Conservation (phyloP, 30 jellyfish, hydroid and myxozoan genomes). For the Aurelia coerulea region DNA sequence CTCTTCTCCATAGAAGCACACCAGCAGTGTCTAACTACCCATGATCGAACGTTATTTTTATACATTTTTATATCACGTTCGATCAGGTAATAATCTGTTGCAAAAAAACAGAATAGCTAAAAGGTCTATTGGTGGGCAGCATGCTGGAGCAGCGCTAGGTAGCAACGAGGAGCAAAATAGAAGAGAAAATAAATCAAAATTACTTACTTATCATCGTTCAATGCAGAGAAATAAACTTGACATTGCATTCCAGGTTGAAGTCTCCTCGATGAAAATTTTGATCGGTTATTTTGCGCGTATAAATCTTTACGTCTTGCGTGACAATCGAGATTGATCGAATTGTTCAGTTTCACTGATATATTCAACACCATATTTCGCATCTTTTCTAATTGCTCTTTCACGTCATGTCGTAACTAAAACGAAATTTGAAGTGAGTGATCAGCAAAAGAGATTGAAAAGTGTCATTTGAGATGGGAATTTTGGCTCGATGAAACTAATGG, state of each 20-base stretch:
- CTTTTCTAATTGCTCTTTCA: conserved; percentile 71
- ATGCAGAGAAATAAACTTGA: conserved; percentile 71
- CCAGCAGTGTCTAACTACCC: too few relatives aligned
- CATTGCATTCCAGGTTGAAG: conserved; percentile 74
- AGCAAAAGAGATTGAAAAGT: too few relatives aligned
- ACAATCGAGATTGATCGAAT: conserved; percentile 73
- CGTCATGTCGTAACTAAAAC: conserved; percentile 76
- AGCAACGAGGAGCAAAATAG: too few relatives aligned
- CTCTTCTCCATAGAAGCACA: too few relatives aligned
- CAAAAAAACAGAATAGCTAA: too few relatives aligned
- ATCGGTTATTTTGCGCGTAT: conserved; percentile 40
- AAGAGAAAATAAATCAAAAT: not conserved
- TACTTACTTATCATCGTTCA: conserved; percentile 80
- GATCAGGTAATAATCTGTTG: too few relatives aligned
- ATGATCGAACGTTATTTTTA: too few relatives aligned
- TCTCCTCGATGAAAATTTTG: conserved; percentile 44
- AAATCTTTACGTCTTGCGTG: conserved; percentile 74
- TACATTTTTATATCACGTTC: too few relatives aligned
- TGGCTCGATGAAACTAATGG: too few relatives aligned
- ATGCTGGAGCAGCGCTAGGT: too few relatives aligned
- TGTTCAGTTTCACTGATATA: conserved; percentile 56
- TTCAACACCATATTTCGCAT: conserved; percentile 71
- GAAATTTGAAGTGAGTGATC: not conserved
- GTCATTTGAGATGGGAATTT: too few relatives aligned
- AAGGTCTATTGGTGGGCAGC: too few relatives aligned